A percentile compares a stretch with the other conserved stretches of the same genome.
Conservation (phyloP, 2,888 invertebrate genomes). For the Xanthia togata region DNA sequence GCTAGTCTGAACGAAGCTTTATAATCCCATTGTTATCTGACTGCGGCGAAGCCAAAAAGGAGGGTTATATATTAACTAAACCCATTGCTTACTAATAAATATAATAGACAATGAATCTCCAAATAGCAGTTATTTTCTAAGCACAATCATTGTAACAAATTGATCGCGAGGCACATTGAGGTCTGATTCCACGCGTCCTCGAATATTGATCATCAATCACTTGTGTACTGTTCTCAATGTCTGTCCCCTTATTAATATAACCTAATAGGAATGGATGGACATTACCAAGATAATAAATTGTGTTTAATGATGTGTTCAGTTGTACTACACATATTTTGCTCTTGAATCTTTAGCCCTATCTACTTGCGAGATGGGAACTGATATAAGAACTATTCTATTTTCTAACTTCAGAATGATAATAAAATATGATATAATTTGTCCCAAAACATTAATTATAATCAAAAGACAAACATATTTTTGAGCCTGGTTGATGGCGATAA, state of each 20-base stretch:
- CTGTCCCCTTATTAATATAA: conserved; percentile 41
- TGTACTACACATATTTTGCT: conserved; percentile 2
- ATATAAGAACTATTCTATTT: background rate
- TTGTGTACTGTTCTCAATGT: conserved; percentile 40
- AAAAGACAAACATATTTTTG: too few species aligned
- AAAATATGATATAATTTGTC: background rate
- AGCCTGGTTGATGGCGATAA: too few species aligned
- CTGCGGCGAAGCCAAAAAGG: too few species aligned
- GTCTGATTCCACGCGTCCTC: conserved; percentile 18
- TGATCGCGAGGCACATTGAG: conserved; percentile 29
- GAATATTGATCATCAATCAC: conserved; percentile 56
- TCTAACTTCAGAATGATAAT: background rate
- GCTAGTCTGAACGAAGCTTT: too few species aligned
- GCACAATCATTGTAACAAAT: conserved; percentile 36
- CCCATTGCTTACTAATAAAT: too few species aligned
- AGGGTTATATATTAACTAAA: background rate
- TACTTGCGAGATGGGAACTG: background rate
- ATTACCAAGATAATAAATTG: conserved; percentile 17
- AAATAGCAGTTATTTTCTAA: conserved; percentile 27
- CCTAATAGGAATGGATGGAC: conserved; percentile 38
- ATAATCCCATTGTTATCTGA: background rate
- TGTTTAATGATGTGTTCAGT: conserved; percentile 4
- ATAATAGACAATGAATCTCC: conserved; percentile 8
- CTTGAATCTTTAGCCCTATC: background rate
- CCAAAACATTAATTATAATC: background rate